Conservation (phyloP, 1,140 invertebrate genomes). For the Hyles euphorbiae region DNA sequence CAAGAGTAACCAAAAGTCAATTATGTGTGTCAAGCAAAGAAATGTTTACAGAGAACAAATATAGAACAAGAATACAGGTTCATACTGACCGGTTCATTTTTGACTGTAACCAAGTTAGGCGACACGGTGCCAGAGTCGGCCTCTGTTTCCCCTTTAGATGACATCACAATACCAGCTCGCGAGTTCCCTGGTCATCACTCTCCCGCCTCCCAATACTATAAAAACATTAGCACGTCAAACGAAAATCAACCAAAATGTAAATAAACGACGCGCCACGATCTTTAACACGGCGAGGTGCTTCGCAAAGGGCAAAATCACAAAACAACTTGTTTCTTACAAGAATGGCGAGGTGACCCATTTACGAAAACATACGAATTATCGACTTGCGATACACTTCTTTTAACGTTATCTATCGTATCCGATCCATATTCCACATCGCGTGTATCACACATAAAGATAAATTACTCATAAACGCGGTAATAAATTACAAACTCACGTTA, state of each 20-base stretch:
- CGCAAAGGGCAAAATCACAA: constrained; percentile 25
- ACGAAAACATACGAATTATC: constrained; percentile 72
- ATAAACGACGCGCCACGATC: constrained; percentile 9
- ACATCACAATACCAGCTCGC: constrained; percentile 73
- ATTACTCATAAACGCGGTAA: constrained; percentile 25
- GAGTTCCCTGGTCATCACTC: constrained; percentile 66
- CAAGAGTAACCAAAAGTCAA: too few relatives aligned
- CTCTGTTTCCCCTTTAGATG: constrained; percentile 76
- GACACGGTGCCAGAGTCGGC: constrained; percentile 74
- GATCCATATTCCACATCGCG: constrained; percentile 33
- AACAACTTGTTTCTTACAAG: constrained; percentile 47
- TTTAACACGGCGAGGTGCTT: not conserved
- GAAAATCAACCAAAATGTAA: constrained; percentile 7
- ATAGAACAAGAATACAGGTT: not conserved
- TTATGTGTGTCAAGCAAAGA: too few relatives aligned
- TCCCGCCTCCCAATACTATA: constrained; percentile 58
- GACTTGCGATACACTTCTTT: constrained; percentile 62
- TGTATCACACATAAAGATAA: constrained; percentile 14
- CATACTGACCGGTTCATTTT: constrained; percentile 72
- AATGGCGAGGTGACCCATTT: constrained; percentile 75
- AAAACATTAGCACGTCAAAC: constrained; percentile 44
- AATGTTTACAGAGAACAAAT: not conserved
- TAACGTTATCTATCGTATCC: constrained; percentile 53
- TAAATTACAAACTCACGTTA: constrained; percentile 47
- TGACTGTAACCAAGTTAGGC: constrained; percentile 62